Evolutionary conservation across 2,888 invertebrate genomes (phyloP).

Genomic region (Elaeidobius kamerunicus): DNA sequence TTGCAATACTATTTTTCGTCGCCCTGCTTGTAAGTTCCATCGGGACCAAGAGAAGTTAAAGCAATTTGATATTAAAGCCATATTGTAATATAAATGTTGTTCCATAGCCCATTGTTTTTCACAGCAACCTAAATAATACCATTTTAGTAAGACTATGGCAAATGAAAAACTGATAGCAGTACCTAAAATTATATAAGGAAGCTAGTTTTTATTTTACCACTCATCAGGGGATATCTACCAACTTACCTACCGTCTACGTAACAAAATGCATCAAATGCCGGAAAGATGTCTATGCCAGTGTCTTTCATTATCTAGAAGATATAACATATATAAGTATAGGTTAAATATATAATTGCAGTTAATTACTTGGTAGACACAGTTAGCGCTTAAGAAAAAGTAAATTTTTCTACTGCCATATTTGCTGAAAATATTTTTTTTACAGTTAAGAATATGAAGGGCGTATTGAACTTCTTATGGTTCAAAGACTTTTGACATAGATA

Average conservation of each 20-base stretch:
- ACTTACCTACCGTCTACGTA: constrained; percentile 58
- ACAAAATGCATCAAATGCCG: constrained; percentile 71
- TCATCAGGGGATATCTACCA: too few relatives aligned
- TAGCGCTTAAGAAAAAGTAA: too few relatives aligned
- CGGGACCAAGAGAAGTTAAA: constrained; percentile 77
- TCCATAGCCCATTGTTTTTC: constrained; percentile 72
- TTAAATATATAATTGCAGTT: too few relatives aligned
- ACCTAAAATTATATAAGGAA: too few relatives aligned
- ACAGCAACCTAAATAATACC: constrained; percentile 50
- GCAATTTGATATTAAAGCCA: constrained; percentile 68
- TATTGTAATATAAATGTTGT: constrained; percentile 72
- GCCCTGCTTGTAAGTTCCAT: constrained; percentile 62
- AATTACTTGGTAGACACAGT: too few relatives aligned
- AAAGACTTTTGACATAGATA: too few relatives aligned
- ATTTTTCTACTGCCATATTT: too few relatives aligned
- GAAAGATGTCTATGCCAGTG: constrained; percentile 79
- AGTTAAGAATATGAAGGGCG: too few relatives aligned
- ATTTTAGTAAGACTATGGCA: background rate
- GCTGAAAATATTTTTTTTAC: too few relatives aligned
- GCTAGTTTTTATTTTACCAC: too few relatives aligned
- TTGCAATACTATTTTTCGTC: constrained; percentile 64
- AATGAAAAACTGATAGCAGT: background rate
- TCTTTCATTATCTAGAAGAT: constrained; percentile 46
- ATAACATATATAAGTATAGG: too few relatives aligned
- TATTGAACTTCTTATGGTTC: too few relatives aligned